These are phyloP conservation scores for Rhagophthalmus giganteus DNA, from an alignment of 2,888 invertebrate genomes.

Conservation along the genomic window DNA sequence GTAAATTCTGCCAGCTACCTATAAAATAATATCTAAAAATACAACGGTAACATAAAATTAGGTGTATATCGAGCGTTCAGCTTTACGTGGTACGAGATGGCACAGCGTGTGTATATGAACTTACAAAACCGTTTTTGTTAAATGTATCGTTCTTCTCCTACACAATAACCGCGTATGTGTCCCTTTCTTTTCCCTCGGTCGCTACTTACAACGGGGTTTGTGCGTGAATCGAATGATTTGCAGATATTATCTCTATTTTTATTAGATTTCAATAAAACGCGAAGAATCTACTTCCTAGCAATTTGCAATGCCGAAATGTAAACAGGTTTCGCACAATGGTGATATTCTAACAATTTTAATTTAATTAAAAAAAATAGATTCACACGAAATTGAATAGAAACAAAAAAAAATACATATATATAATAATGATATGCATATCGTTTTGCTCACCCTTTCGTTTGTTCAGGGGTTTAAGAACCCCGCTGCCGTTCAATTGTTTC, in stretches of 20 bases:
- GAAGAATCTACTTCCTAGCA: too few relatives aligned
- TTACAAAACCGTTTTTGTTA: slow-evolving; percentile 25
- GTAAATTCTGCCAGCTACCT: slow-evolving; percentile 4
- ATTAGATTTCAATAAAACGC: slow-evolving; percentile 22
- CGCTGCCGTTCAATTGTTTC: slow-evolving; percentile 47
- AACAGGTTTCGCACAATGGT: slow-evolving; percentile 22
- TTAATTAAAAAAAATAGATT: slow-evolving; percentile 42
- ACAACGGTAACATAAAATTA: slow-evolving; percentile 30
- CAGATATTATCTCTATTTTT: slow-evolving; percentile 18
- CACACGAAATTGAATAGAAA: slow-evolving; percentile 38
- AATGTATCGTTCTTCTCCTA: slow-evolving; percentile 14
- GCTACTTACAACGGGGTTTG: slow-evolving; percentile 5
- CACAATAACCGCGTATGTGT: slow-evolving; percentile 6
- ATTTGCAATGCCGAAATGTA: slow-evolving; percentile 1
- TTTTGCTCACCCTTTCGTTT: slow-evolving; percentile 35
- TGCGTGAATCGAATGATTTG: slow-evolving; percentile 17
- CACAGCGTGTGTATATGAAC: slow-evolving; percentile 33
- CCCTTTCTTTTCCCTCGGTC: slow-evolving; percentile 3
- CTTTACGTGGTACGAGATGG: slow-evolving; percentile 30
- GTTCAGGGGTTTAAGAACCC: slow-evolving; percentile 32
- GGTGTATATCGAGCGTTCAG: slow-evolving; percentile 31
- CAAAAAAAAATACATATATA: slow-evolving; percentile 23
- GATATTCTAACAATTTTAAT: slow-evolving; percentile 16
- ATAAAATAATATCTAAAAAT: slow-evolving; percentile 30
- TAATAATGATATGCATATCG: slow-evolving; percentile 44